Evolutionary conservation across 2,113 vertebrate genomes (phyloP).

Genomic region (Anthoscopus minutus): DNA sequence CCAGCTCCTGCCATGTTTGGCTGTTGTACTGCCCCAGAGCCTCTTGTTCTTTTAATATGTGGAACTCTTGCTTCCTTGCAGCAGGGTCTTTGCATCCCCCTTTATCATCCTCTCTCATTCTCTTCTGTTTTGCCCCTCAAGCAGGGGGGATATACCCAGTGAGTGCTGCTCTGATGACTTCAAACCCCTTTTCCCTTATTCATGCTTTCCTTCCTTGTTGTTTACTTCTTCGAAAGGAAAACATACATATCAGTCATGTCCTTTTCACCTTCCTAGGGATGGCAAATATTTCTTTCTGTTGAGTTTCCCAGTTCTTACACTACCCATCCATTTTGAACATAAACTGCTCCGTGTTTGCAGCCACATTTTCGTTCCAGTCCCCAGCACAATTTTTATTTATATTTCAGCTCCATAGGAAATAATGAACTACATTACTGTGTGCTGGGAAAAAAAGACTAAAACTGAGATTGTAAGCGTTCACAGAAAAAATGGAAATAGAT

Average conservation of each 20-base stretch:
- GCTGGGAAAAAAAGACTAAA: neutral
- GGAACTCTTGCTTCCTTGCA: neutral
- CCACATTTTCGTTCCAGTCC: neutral
- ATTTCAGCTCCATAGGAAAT: neutral
- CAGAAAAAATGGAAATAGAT: neutral
- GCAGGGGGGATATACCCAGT: neutral
- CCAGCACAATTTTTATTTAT: neutral
- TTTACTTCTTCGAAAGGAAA: neutral
- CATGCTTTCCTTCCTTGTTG: neutral
- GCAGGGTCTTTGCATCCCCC: neutral
- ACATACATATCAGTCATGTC: neutral
- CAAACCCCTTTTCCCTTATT: neutral
- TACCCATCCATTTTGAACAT: neutral
- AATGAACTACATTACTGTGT: neutral
- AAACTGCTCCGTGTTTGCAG: neutral
- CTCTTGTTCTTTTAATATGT: neutral
- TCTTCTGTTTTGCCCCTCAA: neutral
- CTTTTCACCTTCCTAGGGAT: neutral
- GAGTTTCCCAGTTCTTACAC: fast-evolving
- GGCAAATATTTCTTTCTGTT: neutral
- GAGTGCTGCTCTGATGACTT: neutral
- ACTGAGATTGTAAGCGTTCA: neutral
- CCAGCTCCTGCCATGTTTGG: neutral
- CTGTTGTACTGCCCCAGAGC: no score
- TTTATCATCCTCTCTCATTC: neutral